These are phyloP conservation scores for Vulpes vulpes DNA, from an alignment of 2,113 vertebrate genomes.

Conservation along the genomic window DNA sequence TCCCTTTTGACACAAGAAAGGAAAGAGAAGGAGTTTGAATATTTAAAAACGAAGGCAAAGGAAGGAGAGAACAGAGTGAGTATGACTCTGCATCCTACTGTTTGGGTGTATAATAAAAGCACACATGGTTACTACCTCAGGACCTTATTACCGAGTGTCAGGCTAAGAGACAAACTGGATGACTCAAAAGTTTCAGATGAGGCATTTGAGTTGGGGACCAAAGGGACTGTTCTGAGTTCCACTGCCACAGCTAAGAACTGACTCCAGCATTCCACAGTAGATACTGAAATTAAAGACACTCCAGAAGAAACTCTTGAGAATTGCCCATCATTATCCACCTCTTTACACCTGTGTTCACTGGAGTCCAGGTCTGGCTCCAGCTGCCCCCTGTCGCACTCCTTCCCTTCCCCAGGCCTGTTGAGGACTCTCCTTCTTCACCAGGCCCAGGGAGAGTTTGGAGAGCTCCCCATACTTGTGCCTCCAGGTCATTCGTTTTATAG, in stretches of 20 bases:
- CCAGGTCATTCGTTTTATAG: background rate
- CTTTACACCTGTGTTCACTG: background rate
- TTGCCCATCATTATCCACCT: background rate
- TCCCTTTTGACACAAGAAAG: background rate
- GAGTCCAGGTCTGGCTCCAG: background rate
- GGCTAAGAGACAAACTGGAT: background rate
- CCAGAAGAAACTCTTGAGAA: background rate
- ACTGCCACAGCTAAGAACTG: background rate
- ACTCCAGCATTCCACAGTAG: background rate
- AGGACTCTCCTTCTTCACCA: background rate
- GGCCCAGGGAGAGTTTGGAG: background rate
- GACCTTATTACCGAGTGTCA: background rate
- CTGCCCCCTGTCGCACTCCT: background rate
- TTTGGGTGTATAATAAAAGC: background rate
- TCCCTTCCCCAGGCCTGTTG: background rate
- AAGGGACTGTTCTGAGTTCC: background rate
- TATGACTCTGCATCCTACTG: accelerated
- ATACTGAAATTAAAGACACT: background rate
- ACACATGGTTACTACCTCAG: background rate
- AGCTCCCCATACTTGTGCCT: background rate
- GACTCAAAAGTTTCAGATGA: background rate
- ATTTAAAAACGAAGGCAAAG: background rate
- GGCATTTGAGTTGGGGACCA: background rate
- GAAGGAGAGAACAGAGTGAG: background rate
- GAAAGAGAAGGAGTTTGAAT: background rate